phyloP scores from a whole-genome alignment of 2,797 vertebrate species.

The Chlorospingus flavigularis region DNA sequence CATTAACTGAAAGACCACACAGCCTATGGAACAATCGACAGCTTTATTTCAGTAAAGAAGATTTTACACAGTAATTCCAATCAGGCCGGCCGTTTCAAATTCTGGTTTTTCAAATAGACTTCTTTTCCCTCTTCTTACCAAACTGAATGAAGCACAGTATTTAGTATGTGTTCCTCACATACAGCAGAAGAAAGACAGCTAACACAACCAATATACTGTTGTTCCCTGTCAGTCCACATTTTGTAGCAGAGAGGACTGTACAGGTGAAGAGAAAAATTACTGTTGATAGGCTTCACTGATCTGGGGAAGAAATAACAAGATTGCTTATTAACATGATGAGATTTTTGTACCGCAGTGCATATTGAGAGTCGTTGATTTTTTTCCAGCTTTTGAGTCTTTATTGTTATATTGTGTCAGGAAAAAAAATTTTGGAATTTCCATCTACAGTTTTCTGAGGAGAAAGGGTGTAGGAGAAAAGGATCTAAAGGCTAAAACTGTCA shows the following conservation, averaged over 20 bases:
- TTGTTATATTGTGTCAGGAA: not conserved
- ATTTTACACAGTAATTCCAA: not conserved
- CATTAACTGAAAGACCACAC: constrained; percentile 41
- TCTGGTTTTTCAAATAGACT: not conserved
- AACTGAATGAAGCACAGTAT: not conserved
- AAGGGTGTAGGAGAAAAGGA: not conserved
- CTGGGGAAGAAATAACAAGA: not conserved
- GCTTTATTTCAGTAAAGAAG: constrained; percentile 62
- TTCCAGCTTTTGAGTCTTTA: not conserved
- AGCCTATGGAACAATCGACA: constrained; percentile 60
- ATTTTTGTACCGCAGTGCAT: not conserved
- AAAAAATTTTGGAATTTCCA: not conserved
- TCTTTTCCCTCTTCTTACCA: not conserved
- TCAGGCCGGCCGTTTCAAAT: not conserved
- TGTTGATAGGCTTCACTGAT: not conserved
- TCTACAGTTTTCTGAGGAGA: not conserved
- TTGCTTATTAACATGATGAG: not conserved
- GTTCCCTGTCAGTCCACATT: not conserved
- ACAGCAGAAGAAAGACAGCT: not conserved
- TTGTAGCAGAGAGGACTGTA: not conserved
- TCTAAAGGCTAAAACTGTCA: not conserved
- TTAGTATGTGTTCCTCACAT: not conserved
- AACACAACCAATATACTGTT: not conserved
- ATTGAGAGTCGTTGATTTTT: not conserved
- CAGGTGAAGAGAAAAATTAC: not conserved